These are phyloP conservation scores for Diplolepis rosae DNA, from an alignment of 2,888 invertebrate species.

Conservation along the genomic window DNA sequence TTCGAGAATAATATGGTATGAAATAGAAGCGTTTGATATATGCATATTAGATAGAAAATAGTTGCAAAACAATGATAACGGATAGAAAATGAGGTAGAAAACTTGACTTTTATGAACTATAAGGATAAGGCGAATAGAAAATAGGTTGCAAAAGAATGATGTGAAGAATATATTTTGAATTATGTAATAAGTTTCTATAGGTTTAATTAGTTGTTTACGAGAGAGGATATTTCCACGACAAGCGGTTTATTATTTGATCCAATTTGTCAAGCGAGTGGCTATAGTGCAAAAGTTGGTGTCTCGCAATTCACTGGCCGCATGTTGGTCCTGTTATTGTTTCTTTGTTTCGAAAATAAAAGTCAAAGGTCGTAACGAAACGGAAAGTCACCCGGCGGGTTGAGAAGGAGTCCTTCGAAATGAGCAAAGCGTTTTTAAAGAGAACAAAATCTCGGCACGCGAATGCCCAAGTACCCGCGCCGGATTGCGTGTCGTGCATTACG, in stretches of 20 bases:
- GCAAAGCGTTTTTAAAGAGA: conserved; percentile 37
- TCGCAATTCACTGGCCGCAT: conserved; percentile 15
- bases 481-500: conserved; percentile 47
- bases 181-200: too few species aligned
- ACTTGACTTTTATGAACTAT: too few species aligned
- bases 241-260: background rate
- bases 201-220: too few species aligned
- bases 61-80: too few species aligned
- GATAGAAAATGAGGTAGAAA: too few species aligned
- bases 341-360: conserved; percentile 26
- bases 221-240: too few species aligned
- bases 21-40: too few species aligned
- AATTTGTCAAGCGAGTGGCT: conserved; percentile 17
- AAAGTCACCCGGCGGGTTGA: conserved; percentile 49
- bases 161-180: too few species aligned
- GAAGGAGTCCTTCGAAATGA: conserved; percentile 33
- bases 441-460: conserved; percentile 47
- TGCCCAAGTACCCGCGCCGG: conserved; percentile 40
- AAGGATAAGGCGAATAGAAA: too few species aligned
- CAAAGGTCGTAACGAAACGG: conserved; percentile 45
- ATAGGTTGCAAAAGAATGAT: too few species aligned
- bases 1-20: too few species aligned
- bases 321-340: background rate
- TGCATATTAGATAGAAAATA: too few species aligned
- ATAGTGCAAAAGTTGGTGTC: background rate